Conservation (phyloP, 2,888 invertebrate species). For the Lithosia quadra region DNA sequence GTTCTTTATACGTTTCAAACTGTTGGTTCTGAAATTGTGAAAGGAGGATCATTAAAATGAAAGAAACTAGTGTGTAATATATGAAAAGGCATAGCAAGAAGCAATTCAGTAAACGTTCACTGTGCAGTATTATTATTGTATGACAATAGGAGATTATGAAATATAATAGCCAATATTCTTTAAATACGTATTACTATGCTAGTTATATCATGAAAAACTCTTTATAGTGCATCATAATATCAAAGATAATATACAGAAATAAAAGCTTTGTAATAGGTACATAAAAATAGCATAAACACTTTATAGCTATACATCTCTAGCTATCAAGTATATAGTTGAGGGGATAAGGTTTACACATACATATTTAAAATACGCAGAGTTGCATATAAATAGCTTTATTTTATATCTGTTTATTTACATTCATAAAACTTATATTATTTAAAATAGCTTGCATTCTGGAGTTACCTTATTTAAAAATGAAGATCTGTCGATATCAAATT, state of each 20-base stretch:
- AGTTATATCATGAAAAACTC: neutral
- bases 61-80: neutral
- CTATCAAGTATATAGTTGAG: neutral
- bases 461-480: constrained; percentile 25
- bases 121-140: constrained; percentile 11
- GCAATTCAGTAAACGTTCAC: constrained; percentile 17
- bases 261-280: neutral
- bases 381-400: constrained; percentile 57
- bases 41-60: constrained; percentile 26
- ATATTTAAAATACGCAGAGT: constrained; percentile 57
- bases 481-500: constrained; percentile 33
- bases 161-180: constrained; percentile 9
- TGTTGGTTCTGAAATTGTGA: constrained; percentile 80
- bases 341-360: constrained; percentile 40
- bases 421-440: constrained; percentile 39
- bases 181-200: neutral
- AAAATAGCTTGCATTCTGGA: constrained; percentile 38
- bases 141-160: constrained; percentile 3
- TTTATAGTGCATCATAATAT: neutral
- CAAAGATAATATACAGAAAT: neutral
- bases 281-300: constrained; percentile 5
- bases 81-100: constrained; percentile 24
- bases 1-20: constrained; percentile 88
- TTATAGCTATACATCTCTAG: neutral
- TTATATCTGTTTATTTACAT: constrained; percentile 46